These are phyloP conservation scores for Eupeodes latifasciatus DNA, from an alignment of 2,888 invertebrate species.

Conservation along the genomic window DNA sequence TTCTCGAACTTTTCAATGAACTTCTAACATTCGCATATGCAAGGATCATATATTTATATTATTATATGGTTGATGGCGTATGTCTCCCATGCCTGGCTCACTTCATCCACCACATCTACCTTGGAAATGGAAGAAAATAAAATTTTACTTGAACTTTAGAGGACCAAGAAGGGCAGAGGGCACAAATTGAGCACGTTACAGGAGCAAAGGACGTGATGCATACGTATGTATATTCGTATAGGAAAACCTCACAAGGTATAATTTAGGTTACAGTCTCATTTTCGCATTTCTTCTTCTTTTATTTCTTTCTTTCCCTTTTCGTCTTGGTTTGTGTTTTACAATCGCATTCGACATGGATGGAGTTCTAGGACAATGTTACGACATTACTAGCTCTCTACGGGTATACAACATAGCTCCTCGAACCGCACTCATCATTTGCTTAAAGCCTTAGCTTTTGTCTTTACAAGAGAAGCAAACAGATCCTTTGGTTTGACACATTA, in stretches of 20 bases:
- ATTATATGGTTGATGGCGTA: not conserved
- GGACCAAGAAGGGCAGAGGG: constrained; percentile 20
- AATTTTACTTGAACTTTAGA: constrained; percentile 62
- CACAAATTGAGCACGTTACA: constrained; percentile 64
- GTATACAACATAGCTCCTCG: not conserved
- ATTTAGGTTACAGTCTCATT: constrained; percentile 67
- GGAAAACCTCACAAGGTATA: constrained; percentile 45
- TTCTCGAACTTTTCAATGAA: constrained; percentile 63
- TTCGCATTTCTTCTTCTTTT: constrained; percentile 8
- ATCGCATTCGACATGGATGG: constrained; percentile 59
- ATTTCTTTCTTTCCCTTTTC: not conserved
- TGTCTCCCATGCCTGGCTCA: not conserved
- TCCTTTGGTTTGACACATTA: constrained; percentile 30
- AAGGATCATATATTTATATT: not conserved
- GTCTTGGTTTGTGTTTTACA: constrained; percentile 41
- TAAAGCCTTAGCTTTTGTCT: constrained; percentile 17
- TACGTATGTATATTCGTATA: constrained; percentile 17
- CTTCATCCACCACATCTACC: not conserved
- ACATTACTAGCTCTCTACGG: constrained; percentile 18
- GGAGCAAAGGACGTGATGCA: constrained; percentile 42
- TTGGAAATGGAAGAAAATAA: constrained; percentile 19
- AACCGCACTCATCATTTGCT: not conserved
- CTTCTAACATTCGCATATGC: constrained; percentile 42
- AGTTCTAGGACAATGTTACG: constrained; percentile 60
- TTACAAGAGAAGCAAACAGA: constrained; percentile 2